Evolutionary conservation across 2,888 invertebrate species (phyloP).

Genomic region (Eilema sororculum): DNA sequence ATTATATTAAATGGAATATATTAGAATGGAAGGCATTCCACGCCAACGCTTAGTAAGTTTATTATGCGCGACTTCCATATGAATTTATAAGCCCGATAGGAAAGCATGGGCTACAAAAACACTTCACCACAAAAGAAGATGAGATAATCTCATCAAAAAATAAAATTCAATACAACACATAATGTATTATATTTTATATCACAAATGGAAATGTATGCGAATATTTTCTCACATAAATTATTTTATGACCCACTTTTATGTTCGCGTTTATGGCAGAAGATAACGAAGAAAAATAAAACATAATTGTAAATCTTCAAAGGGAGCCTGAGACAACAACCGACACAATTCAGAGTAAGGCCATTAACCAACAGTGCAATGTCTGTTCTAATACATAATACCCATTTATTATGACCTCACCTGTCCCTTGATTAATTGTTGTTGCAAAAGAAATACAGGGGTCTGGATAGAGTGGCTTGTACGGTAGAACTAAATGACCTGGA

Average conservation of each 20-base stretch:
- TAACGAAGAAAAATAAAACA: constrained; percentile 56
- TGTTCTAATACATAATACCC: constrained; percentile 59
- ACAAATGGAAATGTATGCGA: constrained; percentile 37
- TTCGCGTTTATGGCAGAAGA: constrained; percentile 52
- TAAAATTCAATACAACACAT: constrained; percentile 29
- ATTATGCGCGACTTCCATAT: too few species aligned
- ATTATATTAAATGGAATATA: too few species aligned
- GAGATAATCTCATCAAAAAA: constrained; percentile 18
- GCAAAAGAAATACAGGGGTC: constrained; percentile 52
- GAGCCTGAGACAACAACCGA: constrained; percentile 40
- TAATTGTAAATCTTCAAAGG: constrained; percentile 51
- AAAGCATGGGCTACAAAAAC: too few species aligned
- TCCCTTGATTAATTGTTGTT: constrained; percentile 58
- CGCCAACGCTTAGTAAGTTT: too few species aligned
- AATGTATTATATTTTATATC: constrained; percentile 31
- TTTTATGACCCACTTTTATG: constrained; percentile 52
- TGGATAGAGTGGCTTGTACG: constrained; percentile 46
- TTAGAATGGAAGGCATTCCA: too few species aligned
- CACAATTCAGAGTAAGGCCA: constrained; percentile 51
- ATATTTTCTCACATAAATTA: constrained; percentile 42
- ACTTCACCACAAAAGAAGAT: background rate
- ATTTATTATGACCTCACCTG: constrained; percentile 63
- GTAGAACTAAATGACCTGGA: constrained; percentile 62
- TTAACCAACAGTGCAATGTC: constrained; percentile 55
- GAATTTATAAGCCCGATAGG: too few species aligned